Conservation (phyloP, 2,888 invertebrate genomes). For the Xestobium rufovillosum region DNA sequence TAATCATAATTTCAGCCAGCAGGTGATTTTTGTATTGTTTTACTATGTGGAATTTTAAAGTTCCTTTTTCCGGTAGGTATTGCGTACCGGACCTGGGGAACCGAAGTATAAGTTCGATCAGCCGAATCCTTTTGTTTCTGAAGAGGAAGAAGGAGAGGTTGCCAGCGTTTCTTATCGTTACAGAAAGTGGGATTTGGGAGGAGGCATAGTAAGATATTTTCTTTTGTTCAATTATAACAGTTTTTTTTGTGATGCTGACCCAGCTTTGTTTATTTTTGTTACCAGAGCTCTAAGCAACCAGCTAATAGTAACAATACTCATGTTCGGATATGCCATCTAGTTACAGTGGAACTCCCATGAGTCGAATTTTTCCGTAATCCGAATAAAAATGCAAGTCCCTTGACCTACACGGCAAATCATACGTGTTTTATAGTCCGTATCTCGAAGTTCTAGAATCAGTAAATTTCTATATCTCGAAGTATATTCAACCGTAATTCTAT, state of each 20-base stretch:
- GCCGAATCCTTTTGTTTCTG: slow-evolving; percentile 86
- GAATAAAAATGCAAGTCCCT: too few species aligned
- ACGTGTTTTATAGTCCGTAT: too few species aligned
- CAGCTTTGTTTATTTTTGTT: slow-evolving; percentile 6
- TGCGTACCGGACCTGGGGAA: slow-evolving; percentile 63
- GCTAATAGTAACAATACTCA: slow-evolving; percentile 5
- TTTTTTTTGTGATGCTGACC: too few species aligned
- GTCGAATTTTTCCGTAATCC: too few species aligned
- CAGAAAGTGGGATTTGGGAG: slow-evolving; percentile 93
- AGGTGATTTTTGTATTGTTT: slow-evolving; percentile 46
- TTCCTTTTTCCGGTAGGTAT: slow-evolving; percentile 34
- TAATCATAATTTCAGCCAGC: slow-evolving; percentile 99
- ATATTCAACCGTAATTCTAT: too few species aligned
- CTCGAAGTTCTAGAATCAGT: too few species aligned
- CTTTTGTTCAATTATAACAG: slow-evolving; percentile 1
- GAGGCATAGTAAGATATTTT: slow-evolving; percentile 64
- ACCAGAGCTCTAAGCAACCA: background rate
- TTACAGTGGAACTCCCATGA: too few species aligned
- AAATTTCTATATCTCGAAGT: too few species aligned
- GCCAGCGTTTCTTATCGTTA: slow-evolving; percentile 96
- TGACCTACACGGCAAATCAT: too few species aligned
- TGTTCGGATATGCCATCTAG: too few species aligned
- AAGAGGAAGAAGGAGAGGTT: slow-evolving; percentile 86
- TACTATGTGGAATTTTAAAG: slow-evolving; percentile 5
- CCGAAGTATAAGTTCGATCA: slow-evolving; percentile 84